phyloP scores from a whole-genome alignment of 2,797 vertebrate species.

The Crax fasciolata region DNA sequence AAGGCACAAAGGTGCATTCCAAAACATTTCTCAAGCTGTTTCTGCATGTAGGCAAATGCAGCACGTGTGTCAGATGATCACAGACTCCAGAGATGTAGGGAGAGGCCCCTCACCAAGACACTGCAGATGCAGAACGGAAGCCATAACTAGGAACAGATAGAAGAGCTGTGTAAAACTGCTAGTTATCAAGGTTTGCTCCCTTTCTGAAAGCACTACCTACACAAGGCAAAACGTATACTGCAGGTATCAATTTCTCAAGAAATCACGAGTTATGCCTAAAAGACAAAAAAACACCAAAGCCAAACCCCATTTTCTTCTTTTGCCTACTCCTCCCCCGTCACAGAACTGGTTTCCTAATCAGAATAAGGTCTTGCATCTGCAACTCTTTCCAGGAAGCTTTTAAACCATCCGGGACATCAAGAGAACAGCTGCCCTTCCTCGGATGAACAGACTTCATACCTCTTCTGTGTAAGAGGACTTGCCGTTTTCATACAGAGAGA shows the following conservation, averaged over 20 bases:
- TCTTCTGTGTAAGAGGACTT: not conserved
- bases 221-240: not conserved
- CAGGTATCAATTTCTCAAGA: conserved; percentile 18
- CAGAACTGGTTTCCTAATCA: not conserved
- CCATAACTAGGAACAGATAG: not conserved
- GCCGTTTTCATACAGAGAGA: conserved; percentile 1
- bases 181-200: conserved; percentile 16
- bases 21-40: not conserved
- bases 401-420: conserved; percentile 6
- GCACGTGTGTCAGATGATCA: not conserved
- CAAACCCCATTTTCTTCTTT: not conserved
- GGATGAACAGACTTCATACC: not conserved
- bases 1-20: not conserved
- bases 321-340: not conserved
- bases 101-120: not conserved
- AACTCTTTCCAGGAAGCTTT: conserved; percentile 30
- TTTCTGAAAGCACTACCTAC: not conserved
- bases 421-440: not conserved
- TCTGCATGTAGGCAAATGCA: not conserved
- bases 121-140: not conserved
- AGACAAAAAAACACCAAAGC: not conserved
- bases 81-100: not conserved
- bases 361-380: not conserved
- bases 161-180: not conserved
- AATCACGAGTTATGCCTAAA: not conserved